Percentiles rank a stretch among this genome's conserved stretches.
phyloP scores from a whole-genome alignment of 2,888 invertebrate species.

The Herminia tarsipennalis region DNA sequence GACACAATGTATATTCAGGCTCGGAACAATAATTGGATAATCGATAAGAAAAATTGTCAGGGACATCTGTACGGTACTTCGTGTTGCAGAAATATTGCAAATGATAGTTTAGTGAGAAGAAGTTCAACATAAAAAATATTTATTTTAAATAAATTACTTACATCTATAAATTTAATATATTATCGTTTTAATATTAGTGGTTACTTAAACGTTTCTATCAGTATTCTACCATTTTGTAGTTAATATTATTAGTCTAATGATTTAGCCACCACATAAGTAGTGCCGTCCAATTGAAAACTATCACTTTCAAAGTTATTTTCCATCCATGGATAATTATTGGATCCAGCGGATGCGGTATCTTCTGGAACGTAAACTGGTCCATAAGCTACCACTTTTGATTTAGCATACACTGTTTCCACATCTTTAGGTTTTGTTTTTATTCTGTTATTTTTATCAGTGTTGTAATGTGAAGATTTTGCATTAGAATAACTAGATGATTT shows the following conservation, averaged over 20 bases:
- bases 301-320: constrained; percentile 10
- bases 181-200: too few species aligned
- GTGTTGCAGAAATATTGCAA: too few species aligned
- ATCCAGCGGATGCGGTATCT: neutral
- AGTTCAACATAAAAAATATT: too few species aligned
- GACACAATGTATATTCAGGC: too few species aligned
- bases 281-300: constrained; percentile 24
- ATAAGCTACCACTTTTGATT: constrained; percentile 70
- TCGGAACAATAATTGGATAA: too few species aligned
- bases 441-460: constrained; percentile 14
- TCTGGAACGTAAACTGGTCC: constrained; percentile 23
- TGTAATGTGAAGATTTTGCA: constrained; percentile 19
- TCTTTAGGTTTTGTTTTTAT: constrained; percentile 27
- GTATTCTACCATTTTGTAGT: too few species aligned
- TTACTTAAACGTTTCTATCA: too few species aligned
- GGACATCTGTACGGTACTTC: too few species aligned
- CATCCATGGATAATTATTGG: constrained; percentile 1
- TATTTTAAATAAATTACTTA: too few species aligned
- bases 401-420: constrained; percentile 68
- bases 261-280: constrained; percentile 47
- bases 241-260: constrained; percentile 28
- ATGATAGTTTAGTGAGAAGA: too few species aligned
- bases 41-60: too few species aligned
- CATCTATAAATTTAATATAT: too few species aligned
- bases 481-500: constrained; percentile 47